Conservation (phyloP, 2,888 invertebrate species). For the Sesamia inferens region DNA sequence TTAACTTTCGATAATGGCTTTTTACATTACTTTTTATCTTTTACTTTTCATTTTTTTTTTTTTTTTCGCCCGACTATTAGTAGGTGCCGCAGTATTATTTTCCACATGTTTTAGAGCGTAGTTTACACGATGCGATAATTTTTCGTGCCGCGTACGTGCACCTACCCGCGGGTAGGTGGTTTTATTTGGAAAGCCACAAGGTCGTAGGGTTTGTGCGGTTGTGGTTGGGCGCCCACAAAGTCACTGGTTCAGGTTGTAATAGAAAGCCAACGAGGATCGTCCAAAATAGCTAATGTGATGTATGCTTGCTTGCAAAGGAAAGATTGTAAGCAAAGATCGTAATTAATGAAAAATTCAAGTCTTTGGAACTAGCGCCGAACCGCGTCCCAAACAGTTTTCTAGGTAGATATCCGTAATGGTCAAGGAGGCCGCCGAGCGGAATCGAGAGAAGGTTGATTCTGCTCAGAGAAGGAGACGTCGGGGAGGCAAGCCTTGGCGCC, state of each 20-base stretch:
- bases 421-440: no score
- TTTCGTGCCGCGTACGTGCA: slow-evolving; percentile 28
- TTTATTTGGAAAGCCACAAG: slow-evolving; percentile 34
- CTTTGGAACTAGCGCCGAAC: neutral
- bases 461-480: no score
- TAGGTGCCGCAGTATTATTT: neutral
- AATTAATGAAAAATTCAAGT: neutral
- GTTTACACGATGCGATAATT: slow-evolving; percentile 25
- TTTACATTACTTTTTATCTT: slow-evolving; percentile 23
- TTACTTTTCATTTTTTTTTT: no score
- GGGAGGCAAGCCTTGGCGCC: no score
- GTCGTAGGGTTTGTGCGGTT: slow-evolving; percentile 30
- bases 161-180: slow-evolving; percentile 15
- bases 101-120: slow-evolving; percentile 17
- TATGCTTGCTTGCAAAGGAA: no score
- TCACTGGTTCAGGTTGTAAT: slow-evolving; percentile 14
- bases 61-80: no score
- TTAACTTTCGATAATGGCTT: slow-evolving; percentile 50
- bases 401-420: neutral
- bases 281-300: neutral
- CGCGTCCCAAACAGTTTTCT: neutral
- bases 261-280: neutral
- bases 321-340: neutral
- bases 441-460: no score
- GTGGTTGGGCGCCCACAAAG: slow-evolving; percentile 33